Conservation (phyloP, 2,113 vertebrate genomes). For the Coregonus clupeaformis region DNA sequence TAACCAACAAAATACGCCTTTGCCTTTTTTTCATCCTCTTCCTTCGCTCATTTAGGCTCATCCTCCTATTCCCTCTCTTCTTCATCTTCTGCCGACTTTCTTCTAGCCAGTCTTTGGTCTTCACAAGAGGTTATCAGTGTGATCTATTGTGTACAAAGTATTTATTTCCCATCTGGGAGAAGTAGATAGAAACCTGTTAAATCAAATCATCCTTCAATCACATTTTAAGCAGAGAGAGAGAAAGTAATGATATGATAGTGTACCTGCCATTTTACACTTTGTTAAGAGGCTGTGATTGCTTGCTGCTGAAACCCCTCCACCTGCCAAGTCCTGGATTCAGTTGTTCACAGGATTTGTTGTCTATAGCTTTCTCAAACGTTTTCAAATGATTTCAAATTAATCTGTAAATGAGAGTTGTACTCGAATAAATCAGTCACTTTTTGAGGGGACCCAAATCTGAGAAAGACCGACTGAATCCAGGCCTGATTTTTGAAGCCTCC, state of each 20-base stretch:
- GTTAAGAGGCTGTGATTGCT: conserved; percentile 80
- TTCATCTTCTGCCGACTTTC: conserved; percentile 22
- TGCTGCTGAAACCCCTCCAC: conserved; percentile 91
- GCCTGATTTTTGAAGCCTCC: conserved; percentile 59
- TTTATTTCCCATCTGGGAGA: conserved; percentile 6
- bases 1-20: background rate
- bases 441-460: conserved; percentile 31
- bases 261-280: conserved; percentile 44
- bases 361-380: conserved; percentile 22
- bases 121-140: conserved; percentile 21
- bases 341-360: conserved; percentile 64
- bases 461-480: conserved; percentile 46
- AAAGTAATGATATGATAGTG: conserved; percentile 19
- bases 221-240: conserved; percentile 18
- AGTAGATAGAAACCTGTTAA: conserved; percentile 17
- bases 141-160: conserved; percentile 5
- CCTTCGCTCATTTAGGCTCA: conserved; percentile 20
- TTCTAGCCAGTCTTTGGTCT: conserved; percentile 25
- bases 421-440: background rate
- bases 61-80: conserved; percentile 17
- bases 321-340: conserved; percentile 84
- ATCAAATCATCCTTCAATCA: background rate
- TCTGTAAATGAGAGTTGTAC: background rate
- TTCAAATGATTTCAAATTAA: conserved; percentile 61
- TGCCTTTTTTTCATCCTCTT: conserved; percentile 24